Base-by-base conservation (phyloP, 2,888 invertebrate genomes). In the Bellardia pandia region DNA sequence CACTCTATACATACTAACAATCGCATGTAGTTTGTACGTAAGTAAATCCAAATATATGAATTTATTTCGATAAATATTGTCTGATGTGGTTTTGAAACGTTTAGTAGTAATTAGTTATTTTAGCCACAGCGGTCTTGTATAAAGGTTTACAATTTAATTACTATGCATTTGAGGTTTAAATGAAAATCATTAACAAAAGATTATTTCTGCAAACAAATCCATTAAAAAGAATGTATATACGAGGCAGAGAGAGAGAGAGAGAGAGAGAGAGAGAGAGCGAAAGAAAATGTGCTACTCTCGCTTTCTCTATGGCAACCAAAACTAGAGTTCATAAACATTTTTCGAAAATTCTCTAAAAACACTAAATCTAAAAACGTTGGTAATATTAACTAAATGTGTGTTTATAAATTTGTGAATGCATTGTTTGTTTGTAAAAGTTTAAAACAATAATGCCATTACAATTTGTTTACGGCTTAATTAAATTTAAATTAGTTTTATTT, bases 81-180 rank as follows among this genome's bases (percentile, higher is more conserved):
- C 76, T 76, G 77, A 83, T 86, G 91, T 89, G 91, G 91, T 87
- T 90, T 89, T 84, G n/a, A 78, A 89, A 89, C 90, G 89, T 92
- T 91, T 91, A 91, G 90, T 89, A 90, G 87, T 91, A 92, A 91
- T 92, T 91, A 91, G 91, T 91, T 89, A 89, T 89, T 91, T 89
- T 89, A 89, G 90, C 92, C 91, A 90, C 91, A 90, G 89, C 78
- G 81, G 81, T 78, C 77, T 81, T 69, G 85, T 51, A 62, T 79
- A 78, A 85, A 82, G 85, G 85, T 78, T 87, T 82, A 85, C 62
- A 85, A 75, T 87, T 87, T 85, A 87, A 87, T 87, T 85, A 87
- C 87, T 85, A 58, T 75, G 60, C 75, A 75, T 85, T 87, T 81
- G 85, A 78, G 85, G 85, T 87, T 85, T 81, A 45, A 75, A 69